Evolutionary conservation across 1,140 invertebrate species (phyloP).

Genomic region (Gyrodactylus bullatarudis): DNA sequence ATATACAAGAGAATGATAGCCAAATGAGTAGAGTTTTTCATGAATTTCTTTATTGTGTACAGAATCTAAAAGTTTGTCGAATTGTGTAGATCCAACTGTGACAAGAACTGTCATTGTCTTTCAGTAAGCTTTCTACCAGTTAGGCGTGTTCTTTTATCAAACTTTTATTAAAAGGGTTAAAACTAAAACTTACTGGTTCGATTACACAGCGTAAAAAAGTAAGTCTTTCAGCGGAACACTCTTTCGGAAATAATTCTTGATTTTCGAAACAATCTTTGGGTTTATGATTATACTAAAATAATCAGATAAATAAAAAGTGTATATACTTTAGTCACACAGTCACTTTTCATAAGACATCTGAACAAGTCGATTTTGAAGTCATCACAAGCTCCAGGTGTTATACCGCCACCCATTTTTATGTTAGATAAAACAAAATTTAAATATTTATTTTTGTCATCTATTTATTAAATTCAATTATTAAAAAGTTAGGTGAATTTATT

Average conservation of each 20-base stretch:
- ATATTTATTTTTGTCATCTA: too few relatives aligned
- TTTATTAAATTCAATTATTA: too few relatives aligned
- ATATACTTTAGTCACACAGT: neutral
- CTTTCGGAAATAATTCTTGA: neutral
- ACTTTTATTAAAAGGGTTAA: too few relatives aligned
- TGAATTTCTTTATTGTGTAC: neutral
- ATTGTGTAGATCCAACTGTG: neutral
- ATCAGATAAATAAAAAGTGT: neutral
- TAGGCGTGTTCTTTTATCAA: neutral
- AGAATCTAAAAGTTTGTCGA: neutral
- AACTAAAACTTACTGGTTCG: too few relatives aligned
- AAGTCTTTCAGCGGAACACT: neutral
- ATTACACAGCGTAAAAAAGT: neutral
- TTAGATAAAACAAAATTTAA: too few relatives aligned
- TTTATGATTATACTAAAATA: neutral
- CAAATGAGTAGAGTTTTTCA: neutral
- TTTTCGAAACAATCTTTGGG: neutral
- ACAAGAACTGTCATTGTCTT: neutral
- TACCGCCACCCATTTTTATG: neutral
- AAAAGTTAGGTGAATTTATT: too few relatives aligned
- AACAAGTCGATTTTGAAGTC: neutral
- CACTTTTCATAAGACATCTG: neutral
- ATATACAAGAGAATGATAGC: neutral
- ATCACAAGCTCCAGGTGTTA: neutral
- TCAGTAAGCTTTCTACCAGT: neutral